Evolutionary conservation across 2,113 vertebrate species (phyloP).

Genomic region (Cyanoramphus novaezelandiae): DNA sequence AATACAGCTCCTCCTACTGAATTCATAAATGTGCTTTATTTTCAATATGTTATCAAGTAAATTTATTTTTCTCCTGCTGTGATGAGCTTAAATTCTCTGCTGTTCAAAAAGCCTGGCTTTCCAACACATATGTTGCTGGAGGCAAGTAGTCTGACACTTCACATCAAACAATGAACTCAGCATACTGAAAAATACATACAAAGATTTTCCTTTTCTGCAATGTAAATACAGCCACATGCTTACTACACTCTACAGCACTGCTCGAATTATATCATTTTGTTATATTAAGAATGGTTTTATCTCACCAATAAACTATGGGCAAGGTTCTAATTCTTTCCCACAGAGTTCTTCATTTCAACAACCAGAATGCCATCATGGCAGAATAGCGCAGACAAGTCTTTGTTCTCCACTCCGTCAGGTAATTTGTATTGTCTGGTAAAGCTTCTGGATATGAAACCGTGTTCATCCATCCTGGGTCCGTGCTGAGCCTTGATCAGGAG

Average conservation of each 20-base stretch:
- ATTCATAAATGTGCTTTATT: background rate
- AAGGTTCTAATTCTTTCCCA: slow-evolving; percentile 32
- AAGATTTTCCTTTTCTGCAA: slow-evolving; percentile 21
- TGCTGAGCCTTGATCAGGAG: slow-evolving; percentile 83
- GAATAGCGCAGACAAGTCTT: slow-evolving; percentile 77
- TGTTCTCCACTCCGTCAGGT: slow-evolving; percentile 72
- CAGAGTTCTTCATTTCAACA: slow-evolving; percentile 75
- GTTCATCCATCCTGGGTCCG: slow-evolving; percentile 80
- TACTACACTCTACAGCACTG: background rate
- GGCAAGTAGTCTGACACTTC: background rate
- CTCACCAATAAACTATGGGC: background rate
- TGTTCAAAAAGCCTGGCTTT: background rate
- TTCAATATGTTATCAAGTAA: background rate
- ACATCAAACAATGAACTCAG: slow-evolving; percentile 36
- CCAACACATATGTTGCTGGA: background rate
- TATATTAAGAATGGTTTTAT: background rate
- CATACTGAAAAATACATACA: background rate
- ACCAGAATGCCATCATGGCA: slow-evolving; percentile 85
- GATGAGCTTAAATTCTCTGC: background rate
- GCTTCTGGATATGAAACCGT: slow-evolving; percentile 80
- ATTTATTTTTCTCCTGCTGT: background rate
- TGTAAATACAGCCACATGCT: background rate
- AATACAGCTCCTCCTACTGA: background rate
- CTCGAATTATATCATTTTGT: background rate
- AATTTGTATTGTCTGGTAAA: slow-evolving; percentile 83